Conservation (phyloP, 2,888 invertebrate species). For the Eucera pruinosa region DNA sequence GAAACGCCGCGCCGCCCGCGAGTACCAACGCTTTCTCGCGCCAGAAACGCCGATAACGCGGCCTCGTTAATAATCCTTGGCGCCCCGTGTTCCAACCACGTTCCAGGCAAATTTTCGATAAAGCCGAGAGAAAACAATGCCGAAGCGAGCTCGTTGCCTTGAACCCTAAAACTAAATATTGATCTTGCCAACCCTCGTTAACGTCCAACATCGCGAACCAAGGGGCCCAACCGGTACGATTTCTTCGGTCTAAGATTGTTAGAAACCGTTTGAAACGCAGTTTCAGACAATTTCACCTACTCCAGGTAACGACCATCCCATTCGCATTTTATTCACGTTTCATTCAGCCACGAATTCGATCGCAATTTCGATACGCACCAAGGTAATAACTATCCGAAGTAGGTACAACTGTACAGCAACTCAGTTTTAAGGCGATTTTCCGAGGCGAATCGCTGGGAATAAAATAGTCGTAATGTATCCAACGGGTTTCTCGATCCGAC, state of each 20-base stretch:
- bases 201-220: not conserved
- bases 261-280: slow-evolving; percentile 3
- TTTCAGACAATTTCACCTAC: slow-evolving; percentile 9
- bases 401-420: slow-evolving; percentile 23
- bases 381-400: slow-evolving; percentile 16
- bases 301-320: slow-evolving; percentile 17
- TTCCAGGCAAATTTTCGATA: slow-evolving; percentile 52
- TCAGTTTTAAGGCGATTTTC: slow-evolving; percentile 32
- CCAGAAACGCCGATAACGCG: slow-evolving; percentile 40
- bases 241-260: not conserved
- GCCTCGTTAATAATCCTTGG: slow-evolving; percentile 58
- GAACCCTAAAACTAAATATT: not conserved
- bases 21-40: slow-evolving; percentile 17
- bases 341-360: slow-evolving; percentile 13
- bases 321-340: not conserved
- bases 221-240: not conserved
- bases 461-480: slow-evolving; percentile 27
- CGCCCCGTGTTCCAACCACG: slow-evolving; percentile 2
- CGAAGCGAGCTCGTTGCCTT: not conserved
- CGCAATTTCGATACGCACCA: slow-evolving; percentile 31
- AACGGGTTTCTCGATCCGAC: slow-evolving; percentile 31
- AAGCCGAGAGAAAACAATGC: slow-evolving; percentile 19
- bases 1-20: slow-evolving; percentile 24
- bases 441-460: slow-evolving; percentile 14
- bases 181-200: not conserved